Evolutionary conservation across 1,140 invertebrate genomes (phyloP).

Genomic region (Conopomorpha cramerella): DNA sequence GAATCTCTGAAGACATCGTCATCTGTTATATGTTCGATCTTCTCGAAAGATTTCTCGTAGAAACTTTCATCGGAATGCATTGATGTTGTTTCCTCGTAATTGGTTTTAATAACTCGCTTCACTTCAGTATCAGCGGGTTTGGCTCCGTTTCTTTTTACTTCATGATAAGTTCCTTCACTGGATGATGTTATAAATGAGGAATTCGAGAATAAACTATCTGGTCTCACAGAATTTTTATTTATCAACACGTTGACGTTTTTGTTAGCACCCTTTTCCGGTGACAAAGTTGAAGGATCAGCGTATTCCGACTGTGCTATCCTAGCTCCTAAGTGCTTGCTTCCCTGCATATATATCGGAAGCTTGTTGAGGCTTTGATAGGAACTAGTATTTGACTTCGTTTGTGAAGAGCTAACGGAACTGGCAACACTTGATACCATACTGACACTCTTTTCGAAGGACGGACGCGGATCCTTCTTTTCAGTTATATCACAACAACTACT

Average conservation of each 20-base stretch:
- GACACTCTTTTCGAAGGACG: constrained; percentile 37
- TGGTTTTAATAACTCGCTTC: constrained; percentile 9
- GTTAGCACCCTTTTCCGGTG: constrained; percentile 46
- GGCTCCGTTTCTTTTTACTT: constrained; percentile 21
- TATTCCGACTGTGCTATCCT: constrained; percentile 87
- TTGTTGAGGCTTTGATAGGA: constrained; percentile 58
- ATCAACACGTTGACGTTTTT: constrained; percentile 54
- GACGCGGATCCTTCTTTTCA: constrained; percentile 22
- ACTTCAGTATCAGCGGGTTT: constrained; percentile 10
- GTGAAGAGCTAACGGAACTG: constrained; percentile 25
- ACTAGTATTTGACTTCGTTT: constrained; percentile 40
- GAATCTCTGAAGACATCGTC: constrained; percentile 79
- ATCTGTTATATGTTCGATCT: constrained; percentile 66
- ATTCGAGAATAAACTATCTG: constrained; percentile 55
- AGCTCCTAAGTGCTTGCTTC: constrained; percentile 80
- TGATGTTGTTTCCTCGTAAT: constrained; percentile 12
- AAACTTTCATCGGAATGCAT: constrained; percentile 65
- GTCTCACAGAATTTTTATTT: constrained; percentile 57
- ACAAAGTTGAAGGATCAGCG: constrained; percentile 74
- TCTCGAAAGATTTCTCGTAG: constrained; percentile 78
- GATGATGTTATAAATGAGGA: constrained; percentile 68
- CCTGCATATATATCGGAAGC: constrained; percentile 71
- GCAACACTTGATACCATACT: constrained; percentile 36
- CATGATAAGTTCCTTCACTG: constrained; percentile 57
- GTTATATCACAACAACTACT: constrained; percentile 52